Conservation (phyloP, 2,113 vertebrate genomes). For the Xiphorhynchus elegans region DNA sequence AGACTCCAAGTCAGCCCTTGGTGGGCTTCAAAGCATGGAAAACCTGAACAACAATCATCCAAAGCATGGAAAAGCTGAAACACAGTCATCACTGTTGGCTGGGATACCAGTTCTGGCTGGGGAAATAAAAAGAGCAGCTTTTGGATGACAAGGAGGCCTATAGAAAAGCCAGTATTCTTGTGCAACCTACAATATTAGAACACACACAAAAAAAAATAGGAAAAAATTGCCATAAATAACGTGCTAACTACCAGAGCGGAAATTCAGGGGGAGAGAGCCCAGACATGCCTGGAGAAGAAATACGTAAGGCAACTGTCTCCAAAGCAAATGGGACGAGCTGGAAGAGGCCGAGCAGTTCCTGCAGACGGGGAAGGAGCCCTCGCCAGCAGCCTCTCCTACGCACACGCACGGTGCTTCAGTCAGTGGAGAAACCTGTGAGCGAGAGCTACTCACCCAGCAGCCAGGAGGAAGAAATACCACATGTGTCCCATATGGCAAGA, state of each 20-base stretch:
- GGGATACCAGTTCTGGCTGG: background rate
- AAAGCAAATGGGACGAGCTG: background rate
- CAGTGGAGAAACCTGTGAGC: background rate
- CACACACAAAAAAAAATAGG: background rate
- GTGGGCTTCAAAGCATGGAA: background rate
- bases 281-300: background rate
- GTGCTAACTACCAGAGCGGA: background rate
- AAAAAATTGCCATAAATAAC: background rate
- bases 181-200: background rate
- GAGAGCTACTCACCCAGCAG: background rate
- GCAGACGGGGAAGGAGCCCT: background rate
- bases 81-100: background rate
- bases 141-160: background rate
- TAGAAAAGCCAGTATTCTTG: background rate
- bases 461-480: background rate
- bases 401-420: rapidly evolving
- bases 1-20: background rate
- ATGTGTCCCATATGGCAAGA: background rate
- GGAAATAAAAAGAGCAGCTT: background rate
- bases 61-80: background rate
- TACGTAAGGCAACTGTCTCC: background rate
- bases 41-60: background rate
- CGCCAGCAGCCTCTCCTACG: background rate
- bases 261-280: background rate
- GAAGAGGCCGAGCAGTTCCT: constrained; percentile 6